Percentiles rank a stretch among this genome's conserved stretches.
These are phyloP conservation scores for Subanguina moxae DNA, from an alignment of 1,140 invertebrate species.

Conservation along the genomic window DNA sequence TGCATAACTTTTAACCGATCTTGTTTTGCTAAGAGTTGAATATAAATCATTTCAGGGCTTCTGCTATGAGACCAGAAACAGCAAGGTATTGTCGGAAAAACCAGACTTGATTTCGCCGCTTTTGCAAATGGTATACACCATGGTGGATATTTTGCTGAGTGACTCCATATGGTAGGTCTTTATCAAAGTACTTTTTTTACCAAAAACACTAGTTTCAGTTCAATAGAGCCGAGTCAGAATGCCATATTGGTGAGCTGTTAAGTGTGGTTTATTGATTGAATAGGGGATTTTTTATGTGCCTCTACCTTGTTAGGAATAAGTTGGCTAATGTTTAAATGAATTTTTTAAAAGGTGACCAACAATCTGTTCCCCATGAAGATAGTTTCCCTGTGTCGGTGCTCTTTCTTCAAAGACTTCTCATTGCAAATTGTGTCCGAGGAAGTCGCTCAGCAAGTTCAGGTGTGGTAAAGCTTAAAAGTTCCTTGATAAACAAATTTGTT, in stretches of 20 bases:
- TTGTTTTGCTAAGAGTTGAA: no score
- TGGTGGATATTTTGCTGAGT: constrained; percentile 34
- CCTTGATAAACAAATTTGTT: constrained; percentile 5
- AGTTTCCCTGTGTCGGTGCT: constrained; percentile 44
- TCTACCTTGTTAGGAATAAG: no score
- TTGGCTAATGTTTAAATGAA: no score
- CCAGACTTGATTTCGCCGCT: constrained; percentile 37
- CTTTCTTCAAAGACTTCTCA: constrained; percentile 40
- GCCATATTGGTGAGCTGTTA: constrained; percentile 47
- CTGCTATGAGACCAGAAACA: constrained; percentile 36
- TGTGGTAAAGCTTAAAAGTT: constrained; percentile 15
- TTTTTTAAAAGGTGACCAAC: no score
- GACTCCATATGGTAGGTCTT: constrained; percentile 24
- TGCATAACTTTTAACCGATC: no score
- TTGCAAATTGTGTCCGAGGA: constrained; percentile 57
- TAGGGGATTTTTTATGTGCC: no score
- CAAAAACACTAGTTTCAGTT: constrained; percentile 12
- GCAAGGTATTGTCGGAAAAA: constrained; percentile 35
- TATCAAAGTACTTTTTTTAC: no score
- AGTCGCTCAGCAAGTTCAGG: constrained; percentile 57
- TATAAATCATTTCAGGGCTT: no score
- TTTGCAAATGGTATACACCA: constrained; percentile 45
- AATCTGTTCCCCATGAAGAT: constrained; percentile 49
- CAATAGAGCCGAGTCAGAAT: constrained; percentile 43
- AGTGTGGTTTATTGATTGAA: no score